Evolutionary conservation across 2,888 invertebrate species (phyloP), one percentile per base, ranked within the genome.

Genomic region (Brachynemurus nebulosus): DNA sequence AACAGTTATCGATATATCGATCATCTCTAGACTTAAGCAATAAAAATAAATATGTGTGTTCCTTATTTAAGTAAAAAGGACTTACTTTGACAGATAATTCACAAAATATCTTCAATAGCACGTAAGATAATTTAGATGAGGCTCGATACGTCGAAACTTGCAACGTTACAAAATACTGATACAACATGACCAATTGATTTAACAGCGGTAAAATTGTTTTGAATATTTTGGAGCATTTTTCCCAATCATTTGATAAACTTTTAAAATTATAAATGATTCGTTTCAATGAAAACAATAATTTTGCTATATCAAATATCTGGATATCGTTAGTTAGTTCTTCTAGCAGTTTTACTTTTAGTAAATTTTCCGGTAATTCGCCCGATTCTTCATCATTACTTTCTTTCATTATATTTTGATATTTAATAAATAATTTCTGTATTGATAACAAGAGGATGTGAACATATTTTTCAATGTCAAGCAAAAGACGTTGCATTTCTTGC

Each of bases 91-190:
- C 69, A 11, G 82, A 77, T 21, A 96, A 69, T 54, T 91, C 86
- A 0, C 83, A 76, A 61, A 95, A 96, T 11, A 92, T 78, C 48
- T 80, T 83, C 43, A 91, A 62, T 45, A 95, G 69, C 3, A 90
- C 74, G 1, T 86, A 85, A 6, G 85, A 67, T 67, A 93, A 77
- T 67, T 93, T 93, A 52, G 82, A 79, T 0, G 82, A 78, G 0
- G 83, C 72, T 53, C 89, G 75, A 56, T 89, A 85, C 1, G 81
- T 74, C 0, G 81, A 78, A 2, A 90, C 72, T 59, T 83, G 80
- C 53, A 86, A 82, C 1, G 80, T 77, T 4, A 92, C 61, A 54
- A 85, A 83, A 60, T 80, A 91, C 58, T 90, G 83, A 2, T 78
- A 76, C 39, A 91, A 68, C 16, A 81, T 60, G 38, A 74, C 64